Base-by-base conservation (phyloP, 1,140 invertebrate species). In the Ostrea edulis region DNA sequence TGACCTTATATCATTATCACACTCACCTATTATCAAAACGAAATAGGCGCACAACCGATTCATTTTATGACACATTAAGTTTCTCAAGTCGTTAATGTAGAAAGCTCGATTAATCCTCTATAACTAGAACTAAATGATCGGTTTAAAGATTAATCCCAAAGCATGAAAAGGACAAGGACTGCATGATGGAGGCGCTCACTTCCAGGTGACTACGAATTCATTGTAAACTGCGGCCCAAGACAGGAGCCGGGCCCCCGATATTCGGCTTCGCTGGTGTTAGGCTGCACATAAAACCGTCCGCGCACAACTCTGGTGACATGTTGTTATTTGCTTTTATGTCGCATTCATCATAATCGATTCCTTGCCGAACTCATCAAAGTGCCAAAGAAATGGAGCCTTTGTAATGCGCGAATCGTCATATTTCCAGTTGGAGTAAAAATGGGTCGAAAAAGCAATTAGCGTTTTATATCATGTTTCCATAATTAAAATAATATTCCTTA, bases 251-350 rank as follows among this genome's bases (percentile, higher is more conserved):
- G 68, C 25, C 22, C 25, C 68, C 68, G 25, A 35, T 35, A 14
- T 14, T 62, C 14, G 17, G 58, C 58, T 62, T 62, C n/a, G 58
- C n/a, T 77, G 68, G 68, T 77, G 68, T 29, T 29, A 35, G 25
- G 29, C 68, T 77, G 68, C 25, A 35, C 68, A 77, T 77, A 77
- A 77, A 77, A 77, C 12, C 68, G 68, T 77, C 68, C 68, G 25
- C 22, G 25, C 11, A 77, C 68, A 77, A 77, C 29, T 5, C 68
- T 5, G 25, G 5, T 77, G 68, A 77, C 68, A 77, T 77, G 68
- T 77, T 77, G 29, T 77, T 77, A 77, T 77, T 77, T 77, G 68
- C 68, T 9, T 77, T 77, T 77, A 77, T 77, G 68, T 77, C 68
- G 29, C 25, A 77, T 77, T 35, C 68, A 77, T 77, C 68, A 77